Conservation (phyloP, 37 sponge, comb jelly and placozoan species). For the Ephydatia muelleri region DNA sequence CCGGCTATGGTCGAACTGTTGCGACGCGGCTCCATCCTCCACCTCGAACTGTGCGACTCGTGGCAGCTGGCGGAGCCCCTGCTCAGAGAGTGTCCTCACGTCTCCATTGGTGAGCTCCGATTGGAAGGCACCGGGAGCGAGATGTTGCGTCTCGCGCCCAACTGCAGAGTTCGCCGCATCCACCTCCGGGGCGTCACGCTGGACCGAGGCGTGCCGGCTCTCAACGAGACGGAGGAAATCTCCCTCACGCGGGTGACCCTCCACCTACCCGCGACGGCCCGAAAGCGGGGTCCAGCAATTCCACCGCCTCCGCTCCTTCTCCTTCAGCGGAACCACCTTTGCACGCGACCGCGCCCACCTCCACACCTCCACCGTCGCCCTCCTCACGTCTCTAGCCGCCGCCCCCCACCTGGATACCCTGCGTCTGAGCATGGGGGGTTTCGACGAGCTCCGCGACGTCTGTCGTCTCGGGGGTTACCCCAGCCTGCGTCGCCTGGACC, state of each 20-base stretch:
- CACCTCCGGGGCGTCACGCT: background rate
- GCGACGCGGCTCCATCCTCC: background rate
- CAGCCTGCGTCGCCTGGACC: background rate
- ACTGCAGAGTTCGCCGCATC: background rate
- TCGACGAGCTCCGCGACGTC: background rate
- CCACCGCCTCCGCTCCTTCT: background rate
- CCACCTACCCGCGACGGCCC: background rate
- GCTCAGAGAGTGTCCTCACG: background rate
- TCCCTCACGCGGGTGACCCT: background rate
- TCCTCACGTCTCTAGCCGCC: background rate
- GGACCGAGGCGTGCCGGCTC: background rate
- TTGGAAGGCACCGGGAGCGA: slow-evolving; percentile 2
- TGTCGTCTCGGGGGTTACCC: background rate
- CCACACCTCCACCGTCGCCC: background rate
- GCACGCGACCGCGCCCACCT: background rate
- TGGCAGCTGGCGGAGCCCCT: background rate
- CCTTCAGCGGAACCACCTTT: background rate
- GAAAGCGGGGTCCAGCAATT: background rate
- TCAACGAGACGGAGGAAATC: background rate
- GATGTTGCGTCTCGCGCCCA: background rate
- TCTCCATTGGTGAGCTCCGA: background rate
- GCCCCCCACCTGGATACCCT: background rate
- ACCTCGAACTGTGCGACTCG: background rate
- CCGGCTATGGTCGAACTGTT: background rate
- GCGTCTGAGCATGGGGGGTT: background rate